Evolutionary conservation across 2,797 vertebrate genomes (phyloP).

Genomic region (Apodemus agrarius): DNA sequence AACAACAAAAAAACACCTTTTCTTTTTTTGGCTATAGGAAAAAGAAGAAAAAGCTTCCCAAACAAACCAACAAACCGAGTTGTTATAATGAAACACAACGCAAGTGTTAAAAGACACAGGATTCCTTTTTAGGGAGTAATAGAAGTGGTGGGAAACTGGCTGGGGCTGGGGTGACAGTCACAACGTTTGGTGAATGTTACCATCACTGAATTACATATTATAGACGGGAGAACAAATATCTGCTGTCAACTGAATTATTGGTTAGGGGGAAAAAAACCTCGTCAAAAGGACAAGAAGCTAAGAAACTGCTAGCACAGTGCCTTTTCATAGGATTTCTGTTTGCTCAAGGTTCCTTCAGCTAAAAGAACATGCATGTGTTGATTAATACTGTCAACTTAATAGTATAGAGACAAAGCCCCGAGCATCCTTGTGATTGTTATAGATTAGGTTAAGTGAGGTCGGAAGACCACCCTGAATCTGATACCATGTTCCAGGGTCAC

Average conservation of each 20-base stretch:
- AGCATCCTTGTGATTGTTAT: rapidly evolving
- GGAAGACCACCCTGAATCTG: not conserved
- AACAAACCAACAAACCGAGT: too few relatives aligned
- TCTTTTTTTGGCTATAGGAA: not conserved
- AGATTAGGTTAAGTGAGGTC: not conserved
- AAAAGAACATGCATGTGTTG: not conserved
- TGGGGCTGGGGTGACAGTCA: not conserved
- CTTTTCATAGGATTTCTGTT: not conserved
- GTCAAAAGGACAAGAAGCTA: not conserved
- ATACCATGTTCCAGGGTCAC: not conserved
- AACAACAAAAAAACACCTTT: too few relatives aligned
- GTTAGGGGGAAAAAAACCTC: constrained; percentile 10
- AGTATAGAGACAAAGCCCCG: not conserved
- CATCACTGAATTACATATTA: not conserved
- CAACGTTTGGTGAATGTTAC: not conserved
- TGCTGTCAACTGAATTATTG: not conserved
- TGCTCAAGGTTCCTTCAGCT: not conserved
- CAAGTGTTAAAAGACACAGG: not conserved
- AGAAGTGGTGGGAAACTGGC: not conserved
- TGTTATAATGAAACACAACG: not conserved
- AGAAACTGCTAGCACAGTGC: not conserved
- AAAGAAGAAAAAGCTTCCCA: not conserved
- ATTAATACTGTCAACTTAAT: not conserved
- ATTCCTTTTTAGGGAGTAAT: not conserved
- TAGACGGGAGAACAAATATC: not conserved